Evolutionary conservation across 2,888 invertebrate genomes (phyloP), one percentile per base, ranked within the genome.

Genomic region (Agrilus biguttatus): DNA sequence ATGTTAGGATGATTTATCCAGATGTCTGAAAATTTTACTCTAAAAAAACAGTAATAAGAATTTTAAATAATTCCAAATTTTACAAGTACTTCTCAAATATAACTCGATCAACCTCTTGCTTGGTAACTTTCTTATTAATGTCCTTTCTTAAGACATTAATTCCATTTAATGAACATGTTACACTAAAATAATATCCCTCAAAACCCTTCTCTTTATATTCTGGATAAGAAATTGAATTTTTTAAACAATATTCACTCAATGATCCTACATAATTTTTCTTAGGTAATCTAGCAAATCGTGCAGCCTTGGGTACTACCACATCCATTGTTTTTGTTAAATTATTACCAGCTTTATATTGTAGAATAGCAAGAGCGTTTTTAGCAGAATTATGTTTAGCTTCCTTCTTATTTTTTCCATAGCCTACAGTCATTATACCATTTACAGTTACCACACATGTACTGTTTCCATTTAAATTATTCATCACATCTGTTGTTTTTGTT

Each of bases 61-160:
- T 5, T 5, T 6, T n/a, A 19, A 37, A 37, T 10, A 21, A 19
- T 17, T 2, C 1, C 8, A 3, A n/a, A 14, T 39, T 49, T 40
- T 32, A 45, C 44, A n/a, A n/a, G 17, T 49, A 44, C 41, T 39
- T 39, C 8, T 47, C 36, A n/a, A 53, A 37, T 51, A 54, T 52
- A 40, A 59, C 63, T 41, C 55, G 52, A 2, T 70, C 67, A 5
- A 68, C 68, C 17, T 60, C 54, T 37, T 71, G 71, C 46, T 70
- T 71, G 0, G 71, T 70, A 45, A 64, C 62, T 46, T 70, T 69
- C 47, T 71, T 71, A 1, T 68, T 70, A 32, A 56, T 58, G 1
- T 62, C 64, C 2, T 54, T 51, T 2, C 67, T 48, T 33, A 39
- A 12, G 6, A 45, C 43, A 8, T 23, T 37, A 14, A 45, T 14